Conservation (phyloP, 2,888 invertebrate species). For the Pheosia gnoma region DNA sequence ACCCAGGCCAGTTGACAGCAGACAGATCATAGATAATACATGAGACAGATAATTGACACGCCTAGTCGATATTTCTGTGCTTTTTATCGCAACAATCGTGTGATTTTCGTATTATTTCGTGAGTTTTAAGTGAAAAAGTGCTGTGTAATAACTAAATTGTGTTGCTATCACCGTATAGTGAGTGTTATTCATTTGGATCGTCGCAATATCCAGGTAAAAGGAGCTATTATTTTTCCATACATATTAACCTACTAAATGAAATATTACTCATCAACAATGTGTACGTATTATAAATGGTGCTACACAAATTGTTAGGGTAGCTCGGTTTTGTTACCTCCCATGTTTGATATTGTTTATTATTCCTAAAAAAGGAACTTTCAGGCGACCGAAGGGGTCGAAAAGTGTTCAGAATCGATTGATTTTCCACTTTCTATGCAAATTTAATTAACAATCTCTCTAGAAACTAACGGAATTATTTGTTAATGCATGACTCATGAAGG, state of each 20-base stretch:
- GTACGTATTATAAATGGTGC: neutral
- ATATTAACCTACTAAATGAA: constrained; percentile 21
- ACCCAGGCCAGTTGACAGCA: constrained; percentile 17
- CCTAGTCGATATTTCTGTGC: constrained; percentile 18
- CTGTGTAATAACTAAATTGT: constrained; percentile 12
- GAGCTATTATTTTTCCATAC: constrained; percentile 20
- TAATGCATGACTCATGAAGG: neutral
- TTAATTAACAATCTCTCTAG: neutral
- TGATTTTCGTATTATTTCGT: constrained; percentile 19
- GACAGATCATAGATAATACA: no score
- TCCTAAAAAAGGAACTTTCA: neutral
- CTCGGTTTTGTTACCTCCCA: constrained; percentile 17
- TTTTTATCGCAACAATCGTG: constrained; percentile 17
- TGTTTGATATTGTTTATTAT: constrained; percentile 9
- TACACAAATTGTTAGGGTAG: constrained; percentile 5
- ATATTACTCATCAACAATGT: neutral
- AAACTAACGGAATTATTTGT: neutral
- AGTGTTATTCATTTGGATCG: constrained; percentile 12
- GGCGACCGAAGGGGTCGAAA: neutral
- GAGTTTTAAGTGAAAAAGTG: constrained; percentile 24
- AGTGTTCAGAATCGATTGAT: neutral
- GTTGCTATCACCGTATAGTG: constrained; percentile 8
- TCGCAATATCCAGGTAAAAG: constrained; percentile 28
- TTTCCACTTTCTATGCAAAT: neutral
- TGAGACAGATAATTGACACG: constrained; percentile 34